A percentile compares a stretch with the other conserved stretches of the same genome.
Conservation (phyloP, 2,888 invertebrate species). For the Laspeyria flexula region DNA sequence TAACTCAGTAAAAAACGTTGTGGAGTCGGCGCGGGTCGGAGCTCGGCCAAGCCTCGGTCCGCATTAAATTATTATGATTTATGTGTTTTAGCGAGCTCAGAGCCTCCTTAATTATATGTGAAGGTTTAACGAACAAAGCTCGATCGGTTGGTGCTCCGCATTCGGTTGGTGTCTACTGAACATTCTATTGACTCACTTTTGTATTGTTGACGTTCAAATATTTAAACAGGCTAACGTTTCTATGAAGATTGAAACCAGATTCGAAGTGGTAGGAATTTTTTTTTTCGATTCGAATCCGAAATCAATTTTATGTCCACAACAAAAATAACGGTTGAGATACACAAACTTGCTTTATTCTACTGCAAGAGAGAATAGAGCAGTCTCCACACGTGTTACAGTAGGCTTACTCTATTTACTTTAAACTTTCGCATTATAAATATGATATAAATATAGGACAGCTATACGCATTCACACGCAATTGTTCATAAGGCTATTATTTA, state of each 20-base stretch:
- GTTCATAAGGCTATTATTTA: no score
- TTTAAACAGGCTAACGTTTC: neutral
- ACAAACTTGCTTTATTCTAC: no score
- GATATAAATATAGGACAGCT: no score
- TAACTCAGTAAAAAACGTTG: conserved; percentile 65
- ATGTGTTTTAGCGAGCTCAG: conserved; percentile 77
- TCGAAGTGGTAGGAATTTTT: neutral
- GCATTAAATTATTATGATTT: conserved; percentile 85
- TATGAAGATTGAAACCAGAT: neutral
- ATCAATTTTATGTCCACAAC: no score
- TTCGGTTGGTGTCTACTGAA: conserved; percentile 31
- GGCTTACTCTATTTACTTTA: no score
- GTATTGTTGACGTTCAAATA: conserved; percentile 14
- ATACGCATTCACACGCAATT: no score
- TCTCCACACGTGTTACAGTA: no score
- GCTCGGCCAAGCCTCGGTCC: conserved; percentile 68
- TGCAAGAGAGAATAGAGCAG: no score
- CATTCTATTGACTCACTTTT: conserved; percentile 30
- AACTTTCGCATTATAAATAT: no score
- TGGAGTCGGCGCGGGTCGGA: conserved; percentile 28
- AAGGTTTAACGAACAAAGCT: conserved; percentile 76
- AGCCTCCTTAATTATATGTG: conserved; percentile 80
- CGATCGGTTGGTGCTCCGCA: conserved; percentile 53
- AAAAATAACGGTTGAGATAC: no score
- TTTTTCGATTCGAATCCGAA: no score